Conservation (phyloP, 2,797 vertebrate genomes). For the Sternotherus odoratus region DNA sequence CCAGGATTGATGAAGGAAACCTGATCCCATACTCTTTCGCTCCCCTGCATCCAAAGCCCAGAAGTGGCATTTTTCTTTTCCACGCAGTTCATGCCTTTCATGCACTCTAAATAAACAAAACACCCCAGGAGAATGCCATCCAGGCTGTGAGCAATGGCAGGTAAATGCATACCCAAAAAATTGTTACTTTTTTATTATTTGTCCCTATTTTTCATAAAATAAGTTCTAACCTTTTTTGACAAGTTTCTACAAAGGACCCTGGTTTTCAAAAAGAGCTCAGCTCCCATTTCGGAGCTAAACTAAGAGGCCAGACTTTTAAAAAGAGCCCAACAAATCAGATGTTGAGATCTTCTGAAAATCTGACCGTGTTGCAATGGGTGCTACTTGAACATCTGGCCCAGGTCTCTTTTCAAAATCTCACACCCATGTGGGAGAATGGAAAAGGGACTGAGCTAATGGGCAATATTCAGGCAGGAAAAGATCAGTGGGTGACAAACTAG, state of each 20-base stretch:
- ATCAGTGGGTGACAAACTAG: neutral
- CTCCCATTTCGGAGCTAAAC: neutral
- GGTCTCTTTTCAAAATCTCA: neutral
- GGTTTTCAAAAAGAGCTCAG: neutral
- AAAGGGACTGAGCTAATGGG: neutral
- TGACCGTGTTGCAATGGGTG: neutral
- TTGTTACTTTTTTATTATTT: neutral
- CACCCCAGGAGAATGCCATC: neutral
- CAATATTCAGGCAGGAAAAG: neutral
- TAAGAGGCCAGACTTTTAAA: neutral
- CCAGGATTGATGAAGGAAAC: constrained; percentile 55
- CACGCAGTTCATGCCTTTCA: constrained; percentile 26
- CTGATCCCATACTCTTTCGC: constrained; percentile 51
- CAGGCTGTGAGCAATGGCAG: neutral
- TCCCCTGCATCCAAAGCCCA: constrained; percentile 47
- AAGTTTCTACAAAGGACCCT: neutral
- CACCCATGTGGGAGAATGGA: neutral
- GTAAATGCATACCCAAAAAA: neutral
- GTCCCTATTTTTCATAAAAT: neutral
- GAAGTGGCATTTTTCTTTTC: constrained; percentile 24
- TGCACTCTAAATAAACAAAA: neutral
- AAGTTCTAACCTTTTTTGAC: neutral
- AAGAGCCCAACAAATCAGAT: constrained; percentile 30
- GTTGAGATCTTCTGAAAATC: neutral
- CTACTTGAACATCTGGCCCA: neutral